A percentile compares a stretch with the other conserved stretches of the same genome.
phyloP scores from a whole-genome alignment of 1,140 invertebrate genomes.

The Drosophila serrata region DNA sequence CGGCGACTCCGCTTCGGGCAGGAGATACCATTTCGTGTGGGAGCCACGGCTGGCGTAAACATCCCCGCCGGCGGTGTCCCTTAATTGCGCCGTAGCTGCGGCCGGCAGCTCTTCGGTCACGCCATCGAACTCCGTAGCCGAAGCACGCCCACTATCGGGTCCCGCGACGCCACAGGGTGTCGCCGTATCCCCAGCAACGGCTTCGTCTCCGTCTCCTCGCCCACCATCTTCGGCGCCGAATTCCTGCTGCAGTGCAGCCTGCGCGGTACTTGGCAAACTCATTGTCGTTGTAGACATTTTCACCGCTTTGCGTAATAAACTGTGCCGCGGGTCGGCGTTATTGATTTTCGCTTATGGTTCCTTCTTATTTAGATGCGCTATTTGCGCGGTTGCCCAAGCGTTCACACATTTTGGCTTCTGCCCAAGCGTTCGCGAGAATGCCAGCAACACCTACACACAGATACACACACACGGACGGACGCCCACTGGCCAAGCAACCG shows the following conservation, averaged over 20 bases:
- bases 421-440: slow-evolving; percentile 36
- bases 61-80: slow-evolving; percentile 12
- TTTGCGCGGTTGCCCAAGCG: slow-evolving; percentile 37
- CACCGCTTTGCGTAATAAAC: slow-evolving; percentile 42
- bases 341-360: slow-evolving; percentile 50
- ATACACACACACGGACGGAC: slow-evolving; percentile 12
- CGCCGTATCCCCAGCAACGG: not conserved
- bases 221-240: slow-evolving; percentile 44
- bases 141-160: slow-evolving; percentile 68
- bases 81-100: slow-evolving; percentile 22
- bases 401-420: slow-evolving; percentile 48
- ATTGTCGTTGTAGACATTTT: slow-evolving; percentile 66
- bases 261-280: slow-evolving; percentile 36
- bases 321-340: slow-evolving; percentile 30
- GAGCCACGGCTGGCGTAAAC: slow-evolving; percentile 51
- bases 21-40: slow-evolving; percentile 70
- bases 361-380: slow-evolving; percentile 44
- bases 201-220: slow-evolving; percentile 14
- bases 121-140: slow-evolving; percentile 69
- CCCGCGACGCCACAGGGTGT: not conserved
- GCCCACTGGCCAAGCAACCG: slow-evolving; percentile 21
- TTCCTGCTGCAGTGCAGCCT: slow-evolving; percentile 1
- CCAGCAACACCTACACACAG: slow-evolving; percentile 9
- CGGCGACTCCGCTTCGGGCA: slow-evolving; percentile 30
- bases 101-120: slow-evolving; percentile 28